Base-by-base conservation (phyloP, 2,797 vertebrate species). In the Todus mexicanus region DNA sequence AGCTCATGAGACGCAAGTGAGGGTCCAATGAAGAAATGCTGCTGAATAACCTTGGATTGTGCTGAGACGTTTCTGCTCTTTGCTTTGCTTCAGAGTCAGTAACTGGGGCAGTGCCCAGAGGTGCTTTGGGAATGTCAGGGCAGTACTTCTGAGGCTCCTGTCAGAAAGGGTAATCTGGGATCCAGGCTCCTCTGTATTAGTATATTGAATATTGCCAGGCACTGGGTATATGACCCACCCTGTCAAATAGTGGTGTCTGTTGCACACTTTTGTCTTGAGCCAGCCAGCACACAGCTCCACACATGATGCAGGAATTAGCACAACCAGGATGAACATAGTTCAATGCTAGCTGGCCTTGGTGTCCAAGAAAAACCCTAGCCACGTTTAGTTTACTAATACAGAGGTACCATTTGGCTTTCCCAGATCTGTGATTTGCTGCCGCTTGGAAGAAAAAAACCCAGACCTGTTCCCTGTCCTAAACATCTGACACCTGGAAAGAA, bases 1-100 rank as follows among this genome's bases (percentile, higher is more conserved):
- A 61, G 33, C 26, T 91, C 60, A 4, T 6, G 40, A 60, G 47
- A n/a, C 29, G 38, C 26, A 69, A 23, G 8, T 0, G 0, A 77
- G 15, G 22, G 10, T 13, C 11, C 2, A 26, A 10, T 79, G 64
- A 92, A 82, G 53, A 60, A 68, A 50, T 0, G 0, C 5, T 26
- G 47, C 16, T 22, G 26, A 82, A 56, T 71, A 19, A 7, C 29
- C 37, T 42, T 51, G 57, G 35, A 33, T 53, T 68, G 38, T 50
- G 31, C 40, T 4, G 27, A 76, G 60, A 43, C 0, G 2, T 59
- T 84, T 82, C 42, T 12, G 5, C 26, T 89, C 21, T 25, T 57
- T 51, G 27, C 38, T 87, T 84, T 63, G 11, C 63, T 81, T 17
- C 65, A 17, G 50, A 38, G 27, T 37, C 53, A 51, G 40, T 14